Evolutionary conservation across 1,140 invertebrate species (phyloP).

Genomic region (Drosophila sp.): DNA sequence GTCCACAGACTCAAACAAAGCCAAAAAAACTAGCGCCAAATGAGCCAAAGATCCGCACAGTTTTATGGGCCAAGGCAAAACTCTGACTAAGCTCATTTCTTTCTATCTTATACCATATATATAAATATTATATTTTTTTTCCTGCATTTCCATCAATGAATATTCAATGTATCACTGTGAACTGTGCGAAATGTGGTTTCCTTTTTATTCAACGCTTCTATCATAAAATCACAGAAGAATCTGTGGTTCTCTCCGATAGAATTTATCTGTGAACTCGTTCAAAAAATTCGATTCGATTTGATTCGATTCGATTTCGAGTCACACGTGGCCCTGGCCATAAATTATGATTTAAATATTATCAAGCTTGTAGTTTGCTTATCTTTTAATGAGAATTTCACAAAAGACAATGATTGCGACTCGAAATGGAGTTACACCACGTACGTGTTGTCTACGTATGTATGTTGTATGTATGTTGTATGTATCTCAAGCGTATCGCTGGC

Average conservation of each 20-base stretch:
- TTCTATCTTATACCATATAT: not conserved
- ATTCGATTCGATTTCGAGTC: conserved; percentile 25
- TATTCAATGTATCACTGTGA: conserved; percentile 37
- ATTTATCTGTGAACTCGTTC: conserved; percentile 1
- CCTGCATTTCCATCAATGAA: conserved; percentile 44
- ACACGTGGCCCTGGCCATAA: conserved; percentile 24
- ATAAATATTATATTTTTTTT: conserved; percentile 6
- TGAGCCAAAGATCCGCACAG: conserved; percentile 36
- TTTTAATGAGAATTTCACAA: conserved; percentile 50
- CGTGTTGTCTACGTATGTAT: conserved; percentile 11
- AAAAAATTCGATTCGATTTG: conserved; percentile 18
- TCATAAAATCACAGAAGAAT: not conserved
- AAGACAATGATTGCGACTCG: conserved; percentile 16
- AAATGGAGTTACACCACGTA: conserved; percentile 9
- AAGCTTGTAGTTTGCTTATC: conserved; percentile 46
- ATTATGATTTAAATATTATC: conserved; percentile 54
- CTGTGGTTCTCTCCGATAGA: conserved; percentile 10
- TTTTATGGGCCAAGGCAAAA: conserved; percentile 45
- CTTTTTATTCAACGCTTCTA: conserved; percentile 18
- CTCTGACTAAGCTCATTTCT: conserved; percentile 29
- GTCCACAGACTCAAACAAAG: not conserved
- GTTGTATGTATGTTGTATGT: too few species aligned
- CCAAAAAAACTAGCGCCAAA: conserved; percentile 40
- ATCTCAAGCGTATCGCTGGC: conserved; percentile 30
- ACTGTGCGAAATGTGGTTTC: conserved; percentile 32